Base-by-base conservation (phyloP, 1,140 invertebrate genomes). In the Halotydeus destructor region DNA sequence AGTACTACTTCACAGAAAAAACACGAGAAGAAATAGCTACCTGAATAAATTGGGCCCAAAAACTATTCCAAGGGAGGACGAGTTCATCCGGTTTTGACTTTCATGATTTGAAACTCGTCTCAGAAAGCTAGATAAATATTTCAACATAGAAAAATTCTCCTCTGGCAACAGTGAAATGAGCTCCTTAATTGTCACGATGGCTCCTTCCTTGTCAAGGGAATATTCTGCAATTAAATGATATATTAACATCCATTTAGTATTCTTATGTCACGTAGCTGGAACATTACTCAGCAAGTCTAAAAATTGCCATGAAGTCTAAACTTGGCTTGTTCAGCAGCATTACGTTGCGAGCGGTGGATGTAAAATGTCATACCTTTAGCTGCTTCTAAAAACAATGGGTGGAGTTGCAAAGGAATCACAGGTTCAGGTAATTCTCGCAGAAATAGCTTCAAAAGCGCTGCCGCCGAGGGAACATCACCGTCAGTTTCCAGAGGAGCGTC, bases 1-100 rank as follows among this genome's bases (percentile, higher is more conserved):
- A 25, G 27, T 26, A 28, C 23, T 19, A 18, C 6, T 4, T 18
- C 21, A 16, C 16, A 47, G 39, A 27, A 24, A 42, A 40, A 9
- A 43, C 30, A 33, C 0, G 37, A 32, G 12, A 18, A 44, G 2
- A 34, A 39, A 43, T 4, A 22, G 39, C 48, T 52, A 63, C 60
- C 55, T 60, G 47, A 65, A 65, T 16, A 65, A 39, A 49, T 63
- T 63, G 23, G 63, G 62, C 39, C 61, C 63, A 55, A 65, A 65
- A 11, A 64, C 58, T 40, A 64, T 65, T 22, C 58, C 60, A 16
- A 65, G 45, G 19, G 60, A 54, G 43, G 57, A 55, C 12, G 61
- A 52, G 32, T 52, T 55, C 63, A 65, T 65, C 45, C 61, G 58
- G 45, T 64, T 65, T 19, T 47, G 43, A 18, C 47, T 43, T 39